Conservation (phyloP, 2,797 vertebrate genomes). For the Denticeps clupeoides region DNA sequence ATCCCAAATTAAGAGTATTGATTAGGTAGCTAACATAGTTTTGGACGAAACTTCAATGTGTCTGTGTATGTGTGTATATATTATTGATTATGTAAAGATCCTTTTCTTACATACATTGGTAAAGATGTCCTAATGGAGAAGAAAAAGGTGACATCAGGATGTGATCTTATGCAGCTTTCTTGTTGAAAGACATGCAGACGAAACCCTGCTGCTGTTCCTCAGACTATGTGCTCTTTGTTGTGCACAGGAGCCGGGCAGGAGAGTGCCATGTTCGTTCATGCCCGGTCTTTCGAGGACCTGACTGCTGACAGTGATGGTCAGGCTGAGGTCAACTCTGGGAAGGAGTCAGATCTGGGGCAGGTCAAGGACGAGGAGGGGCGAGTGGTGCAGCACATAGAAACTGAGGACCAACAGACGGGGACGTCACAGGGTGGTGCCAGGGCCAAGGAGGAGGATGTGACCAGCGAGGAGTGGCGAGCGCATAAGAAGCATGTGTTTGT, state of each 20-base stretch:
- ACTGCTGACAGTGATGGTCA: slow-evolving; percentile 56
- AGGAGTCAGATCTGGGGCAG: slow-evolving; percentile 13
- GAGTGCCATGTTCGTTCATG: slow-evolving; percentile 83
- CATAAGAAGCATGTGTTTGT: slow-evolving; percentile 92
- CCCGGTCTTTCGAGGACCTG: slow-evolving; percentile 87
- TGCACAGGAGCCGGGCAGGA: slow-evolving; percentile 77
- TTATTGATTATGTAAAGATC: not conserved
- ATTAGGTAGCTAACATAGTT: too few relatives aligned
- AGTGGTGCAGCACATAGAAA: slow-evolving; percentile 45
- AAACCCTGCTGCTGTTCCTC: too few relatives aligned
- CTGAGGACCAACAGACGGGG: slow-evolving; percentile 18
- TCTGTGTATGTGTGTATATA: slow-evolving; percentile 4
- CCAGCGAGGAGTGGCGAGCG: slow-evolving; percentile 74
- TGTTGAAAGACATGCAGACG: too few relatives aligned
- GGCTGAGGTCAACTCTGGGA: slow-evolving; percentile 24
- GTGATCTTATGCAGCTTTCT: too few relatives aligned
- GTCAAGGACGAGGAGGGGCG: slow-evolving; percentile 29
- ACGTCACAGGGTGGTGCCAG: slow-evolving; percentile 33
- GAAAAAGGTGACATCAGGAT: too few relatives aligned
- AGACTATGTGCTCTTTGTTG: too few relatives aligned
- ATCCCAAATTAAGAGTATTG: too few relatives aligned
- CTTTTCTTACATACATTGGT: too few relatives aligned
- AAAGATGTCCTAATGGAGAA: too few relatives aligned
- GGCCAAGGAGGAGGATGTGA: slow-evolving; percentile 74
- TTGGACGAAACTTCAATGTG: too few relatives aligned